Evolutionary conservation across 2,797 vertebrate species (phyloP), one percentile per base, ranked within the genome.

Genomic region (Glossophaga mutica): DNA sequence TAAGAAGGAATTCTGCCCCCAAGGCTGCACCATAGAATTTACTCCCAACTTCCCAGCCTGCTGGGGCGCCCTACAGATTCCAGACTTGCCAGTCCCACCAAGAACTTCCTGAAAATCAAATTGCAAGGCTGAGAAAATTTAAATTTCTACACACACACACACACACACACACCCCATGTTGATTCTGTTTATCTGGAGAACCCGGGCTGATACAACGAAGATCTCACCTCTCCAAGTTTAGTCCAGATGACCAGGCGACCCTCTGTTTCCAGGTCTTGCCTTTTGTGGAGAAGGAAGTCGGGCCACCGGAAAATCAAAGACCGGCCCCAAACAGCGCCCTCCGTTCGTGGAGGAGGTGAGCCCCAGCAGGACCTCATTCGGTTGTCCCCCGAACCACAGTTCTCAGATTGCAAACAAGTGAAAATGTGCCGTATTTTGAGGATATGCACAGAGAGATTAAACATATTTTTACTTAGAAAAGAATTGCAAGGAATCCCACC

Each of bases 291-390:
- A 46, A 83, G 26, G 73, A 73, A 73, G 5, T 1, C 0, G 5
- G 16, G 29, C 32, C 14, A 12, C 6, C 1, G 24, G 21, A 9
- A 77, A 71, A 32, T 6, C 19, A 32, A 6, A 39, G 10, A 7
- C 39, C 22, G 8, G 15, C 39, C 24, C 26, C 22, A 4, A 0
- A 39, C 3, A 0, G 12, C 1, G 6, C 1, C 9, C 3, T 1
- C 5, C 32, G 2, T 65, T 8, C 19, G 32, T 2, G 6, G 39
- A 21, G 24, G 16, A 10, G 24, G 37, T 3, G 0, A 3, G 24
- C 3, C 2, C 1, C 1, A 1, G 8, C 12, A 16, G 5, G 14
- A 1, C 5, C 22, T 9, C 15, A 5, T 2, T 9, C 14, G 6
- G 2, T 12, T 15, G 14, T 42, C 6, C 21, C 39, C 68, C 12